A percentile compares a stretch with the other conserved stretches of the same genome.
Conservation (phyloP, 2,113 vertebrate species). For the Neotoma lepida region DNA sequence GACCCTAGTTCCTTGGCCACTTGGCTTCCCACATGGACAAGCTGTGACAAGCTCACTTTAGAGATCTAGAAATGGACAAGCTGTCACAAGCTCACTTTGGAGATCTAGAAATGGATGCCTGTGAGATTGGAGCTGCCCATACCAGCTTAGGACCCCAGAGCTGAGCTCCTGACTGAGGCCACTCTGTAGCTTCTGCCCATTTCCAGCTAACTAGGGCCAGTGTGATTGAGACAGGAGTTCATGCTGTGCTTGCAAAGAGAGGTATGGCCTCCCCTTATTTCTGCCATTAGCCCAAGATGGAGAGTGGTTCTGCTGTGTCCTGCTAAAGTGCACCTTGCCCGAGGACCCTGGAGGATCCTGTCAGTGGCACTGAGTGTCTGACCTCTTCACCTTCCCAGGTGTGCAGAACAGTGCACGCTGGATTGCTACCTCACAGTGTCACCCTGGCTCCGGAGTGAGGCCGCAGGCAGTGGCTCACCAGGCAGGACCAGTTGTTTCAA, state of each 20-base stretch:
- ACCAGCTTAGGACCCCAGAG: accelerated
- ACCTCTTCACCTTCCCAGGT: neutral
- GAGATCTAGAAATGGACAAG: neutral
- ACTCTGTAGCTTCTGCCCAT: accelerated
- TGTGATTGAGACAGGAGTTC: neutral
- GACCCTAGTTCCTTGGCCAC: accelerated
- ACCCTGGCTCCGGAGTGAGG: neutral
- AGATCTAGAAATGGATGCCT: neutral
- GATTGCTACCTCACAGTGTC: neutral
- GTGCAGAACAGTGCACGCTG: neutral
- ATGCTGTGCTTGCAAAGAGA: accelerated
- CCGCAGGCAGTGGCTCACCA: neutral
- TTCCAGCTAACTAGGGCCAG: neutral
- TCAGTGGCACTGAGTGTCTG: neutral
- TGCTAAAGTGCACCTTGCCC: neutral
- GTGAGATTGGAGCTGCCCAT: neutral
- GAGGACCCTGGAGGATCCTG: accelerated
- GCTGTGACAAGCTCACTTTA: accelerated
- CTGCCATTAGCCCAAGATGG: neutral
- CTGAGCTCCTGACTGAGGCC: neutral
- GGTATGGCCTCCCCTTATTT: neutral
- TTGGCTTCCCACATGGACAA: accelerated
- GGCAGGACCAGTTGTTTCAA: neutral
- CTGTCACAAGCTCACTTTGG: neutral
- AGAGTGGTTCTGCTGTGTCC: neutral